Conservation (phyloP, 1,140 invertebrate species). For the Diorhabda elongata region DNA sequence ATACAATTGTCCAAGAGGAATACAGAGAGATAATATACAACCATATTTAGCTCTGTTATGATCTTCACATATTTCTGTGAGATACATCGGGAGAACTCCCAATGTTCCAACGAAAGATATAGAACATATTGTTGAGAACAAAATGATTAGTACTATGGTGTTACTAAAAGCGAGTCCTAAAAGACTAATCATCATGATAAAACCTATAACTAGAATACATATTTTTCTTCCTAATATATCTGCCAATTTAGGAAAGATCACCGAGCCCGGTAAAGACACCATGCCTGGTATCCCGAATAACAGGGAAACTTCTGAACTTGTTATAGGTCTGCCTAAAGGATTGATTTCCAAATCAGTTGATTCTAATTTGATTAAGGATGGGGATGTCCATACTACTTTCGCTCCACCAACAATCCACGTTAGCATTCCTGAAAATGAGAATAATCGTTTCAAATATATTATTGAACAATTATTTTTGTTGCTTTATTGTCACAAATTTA, state of each 20-base stretch:
- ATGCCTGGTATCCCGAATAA: slow-evolving; percentile 1
- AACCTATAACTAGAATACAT: not conserved
- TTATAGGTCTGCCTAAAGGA: slow-evolving; percentile 5
- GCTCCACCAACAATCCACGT: not conserved
- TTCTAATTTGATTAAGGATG: not conserved
- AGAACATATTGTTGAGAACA: not conserved
- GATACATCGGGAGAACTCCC: slow-evolving; percentile 3
- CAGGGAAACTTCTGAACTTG: not conserved
- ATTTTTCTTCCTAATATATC: slow-evolving; percentile 13
- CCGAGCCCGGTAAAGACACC: not conserved
- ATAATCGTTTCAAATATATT: not conserved
- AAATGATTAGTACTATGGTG: not conserved
- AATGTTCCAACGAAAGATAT: not conserved
- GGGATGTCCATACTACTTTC: slow-evolving; percentile 3
- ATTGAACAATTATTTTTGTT: too few relatives aligned
- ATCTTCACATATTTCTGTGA: slow-evolving; percentile 10
- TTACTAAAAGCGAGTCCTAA: not conserved
- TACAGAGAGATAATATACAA: not conserved
- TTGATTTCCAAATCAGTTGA: not conserved
- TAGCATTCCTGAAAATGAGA: not conserved
- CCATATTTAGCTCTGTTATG: slow-evolving; percentile 9
- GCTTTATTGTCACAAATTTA: too few relatives aligned
- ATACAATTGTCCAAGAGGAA: slow-evolving; percentile 8
- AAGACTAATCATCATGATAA: not conserved
- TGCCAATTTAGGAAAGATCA: not conserved